Percentiles rank a stretch among this genome's conserved stretches.
These are phyloP conservation scores for Anneissia japonica DNA, from an alignment of 35 echinoderm and acorn worm genomes.

Conservation along the genomic window DNA sequence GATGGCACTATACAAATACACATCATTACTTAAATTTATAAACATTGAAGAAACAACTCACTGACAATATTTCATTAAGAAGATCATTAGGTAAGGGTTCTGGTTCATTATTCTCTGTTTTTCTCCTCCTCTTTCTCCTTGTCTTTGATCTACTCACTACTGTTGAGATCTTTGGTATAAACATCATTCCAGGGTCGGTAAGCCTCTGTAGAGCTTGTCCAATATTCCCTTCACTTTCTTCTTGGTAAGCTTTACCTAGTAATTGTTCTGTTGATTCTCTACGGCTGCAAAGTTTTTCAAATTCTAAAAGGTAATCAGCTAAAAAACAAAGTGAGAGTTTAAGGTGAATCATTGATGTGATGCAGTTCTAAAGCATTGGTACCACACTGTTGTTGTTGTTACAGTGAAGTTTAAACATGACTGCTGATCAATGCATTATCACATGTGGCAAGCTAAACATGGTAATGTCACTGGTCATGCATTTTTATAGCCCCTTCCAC, in stretches of 20 bases:
- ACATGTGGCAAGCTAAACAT: no score
- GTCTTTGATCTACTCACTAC: constrained; percentile 58
- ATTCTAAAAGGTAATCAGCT: constrained; percentile 67
- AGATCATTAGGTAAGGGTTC: constrained; percentile 59
- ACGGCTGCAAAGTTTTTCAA: constrained; percentile 55
- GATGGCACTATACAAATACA: neutral
- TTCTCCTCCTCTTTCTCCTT: constrained; percentile 48
- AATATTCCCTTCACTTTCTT: constrained; percentile 72
- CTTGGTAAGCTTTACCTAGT: constrained; percentile 72
- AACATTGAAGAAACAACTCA: constrained; percentile 7
- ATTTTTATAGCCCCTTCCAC: no score
- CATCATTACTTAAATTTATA: neutral
- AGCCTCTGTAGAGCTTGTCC: constrained; percentile 75
- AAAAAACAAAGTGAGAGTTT: no score
- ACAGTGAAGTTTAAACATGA: no score
- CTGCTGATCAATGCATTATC: no score
- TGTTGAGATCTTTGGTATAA: constrained; percentile 62
- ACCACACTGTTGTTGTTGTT: no score
- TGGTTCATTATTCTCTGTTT: constrained; percentile 37
- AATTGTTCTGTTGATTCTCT: constrained; percentile 76
- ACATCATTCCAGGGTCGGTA: constrained; percentile 72
- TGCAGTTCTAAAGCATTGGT: no score
- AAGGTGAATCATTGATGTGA: no score
- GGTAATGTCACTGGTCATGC: no score
- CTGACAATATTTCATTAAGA: constrained; percentile 78